Conservation (phyloP, 2,113 vertebrate genomes). For the Phylloscopus trochilus region DNA sequence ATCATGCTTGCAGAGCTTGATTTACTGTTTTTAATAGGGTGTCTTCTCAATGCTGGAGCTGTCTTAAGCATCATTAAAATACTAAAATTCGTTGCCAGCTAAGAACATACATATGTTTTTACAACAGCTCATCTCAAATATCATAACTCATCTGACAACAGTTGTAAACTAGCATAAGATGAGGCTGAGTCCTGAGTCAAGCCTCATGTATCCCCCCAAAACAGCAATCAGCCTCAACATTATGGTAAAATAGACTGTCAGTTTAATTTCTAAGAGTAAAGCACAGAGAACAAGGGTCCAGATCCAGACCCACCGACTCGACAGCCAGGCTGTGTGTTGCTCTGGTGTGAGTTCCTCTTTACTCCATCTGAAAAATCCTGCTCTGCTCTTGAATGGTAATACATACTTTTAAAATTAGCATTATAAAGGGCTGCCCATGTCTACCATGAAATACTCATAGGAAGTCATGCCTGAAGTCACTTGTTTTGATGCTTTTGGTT, state of each 20-base stretch:
- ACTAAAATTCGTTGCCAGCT: constrained; percentile 39
- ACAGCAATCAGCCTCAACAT: neutral
- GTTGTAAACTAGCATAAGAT: neutral
- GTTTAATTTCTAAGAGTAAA: neutral
- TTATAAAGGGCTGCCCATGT: neutral
- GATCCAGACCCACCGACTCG: neutral
- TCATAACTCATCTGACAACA: neutral
- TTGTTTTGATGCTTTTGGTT: neutral
- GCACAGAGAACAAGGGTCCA: neutral
- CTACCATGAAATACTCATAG: neutral
- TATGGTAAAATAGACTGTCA: neutral
- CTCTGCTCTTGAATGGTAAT: neutral
- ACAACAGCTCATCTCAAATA: neutral
- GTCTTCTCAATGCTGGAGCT: constrained; percentile 6
- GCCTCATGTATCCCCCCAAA: neutral
- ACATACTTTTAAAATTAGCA: neutral
- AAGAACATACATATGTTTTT: constrained; percentile 22
- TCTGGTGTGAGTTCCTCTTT: neutral
- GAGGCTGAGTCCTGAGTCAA: neutral
- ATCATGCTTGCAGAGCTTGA: constrained; percentile 60
- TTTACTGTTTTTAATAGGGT: constrained; percentile 78
- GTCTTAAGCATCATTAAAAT: constrained; percentile 42
- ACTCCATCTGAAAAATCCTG: neutral
- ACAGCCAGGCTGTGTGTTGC: neutral
- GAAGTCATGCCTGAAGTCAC: neutral